Evolutionary conservation across 2,888 invertebrate species (phyloP).

Genomic region (Zele albiditarsus): DNA sequence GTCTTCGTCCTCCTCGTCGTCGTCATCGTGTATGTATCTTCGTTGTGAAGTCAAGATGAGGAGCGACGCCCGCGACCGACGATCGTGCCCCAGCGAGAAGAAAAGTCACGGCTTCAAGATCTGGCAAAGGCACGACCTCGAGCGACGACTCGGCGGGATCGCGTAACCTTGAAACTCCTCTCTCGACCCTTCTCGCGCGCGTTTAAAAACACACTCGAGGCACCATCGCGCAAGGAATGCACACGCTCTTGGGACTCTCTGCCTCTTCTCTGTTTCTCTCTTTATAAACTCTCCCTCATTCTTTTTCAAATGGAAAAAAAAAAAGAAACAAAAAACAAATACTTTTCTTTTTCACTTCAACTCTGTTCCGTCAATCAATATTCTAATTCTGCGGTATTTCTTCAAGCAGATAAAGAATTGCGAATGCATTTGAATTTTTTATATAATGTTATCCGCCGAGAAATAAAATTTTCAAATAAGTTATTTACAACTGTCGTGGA

Average conservation of each 20-base stretch:
- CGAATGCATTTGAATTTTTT: too few relatives aligned
- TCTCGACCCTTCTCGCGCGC: conserved; percentile 56
- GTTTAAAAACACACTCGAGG: conserved; percentile 54
- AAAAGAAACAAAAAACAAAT: background rate
- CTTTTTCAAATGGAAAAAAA: background rate
- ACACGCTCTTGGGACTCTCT: conserved; percentile 39
- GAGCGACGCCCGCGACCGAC: conserved; percentile 18
- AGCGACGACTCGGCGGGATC: conserved; percentile 55
- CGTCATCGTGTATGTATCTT: background rate
- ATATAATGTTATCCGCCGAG: too few relatives aligned
- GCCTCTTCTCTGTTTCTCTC: conserved; percentile 28
- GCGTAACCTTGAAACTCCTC: conserved; percentile 66
- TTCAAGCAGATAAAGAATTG: too few relatives aligned
- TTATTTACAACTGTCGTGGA: too few relatives aligned
- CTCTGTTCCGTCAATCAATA: background rate
- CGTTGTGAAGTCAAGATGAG: conserved; percentile 13
- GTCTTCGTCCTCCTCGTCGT: background rate
- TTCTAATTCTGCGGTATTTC: too few relatives aligned
- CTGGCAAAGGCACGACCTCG: conserved; percentile 52
- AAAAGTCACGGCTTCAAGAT: conserved; percentile 50
- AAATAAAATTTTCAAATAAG: too few relatives aligned
- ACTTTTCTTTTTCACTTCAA: background rate
- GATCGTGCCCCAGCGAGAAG: conserved; percentile 39
- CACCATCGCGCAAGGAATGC: conserved; percentile 49
- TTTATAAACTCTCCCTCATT: conserved; percentile 16